Evolutionary conservation across 2,113 vertebrate genomes (phyloP), one percentile per base, ranked within the genome.

Genomic region (Daubentonia madagascariensis): DNA sequence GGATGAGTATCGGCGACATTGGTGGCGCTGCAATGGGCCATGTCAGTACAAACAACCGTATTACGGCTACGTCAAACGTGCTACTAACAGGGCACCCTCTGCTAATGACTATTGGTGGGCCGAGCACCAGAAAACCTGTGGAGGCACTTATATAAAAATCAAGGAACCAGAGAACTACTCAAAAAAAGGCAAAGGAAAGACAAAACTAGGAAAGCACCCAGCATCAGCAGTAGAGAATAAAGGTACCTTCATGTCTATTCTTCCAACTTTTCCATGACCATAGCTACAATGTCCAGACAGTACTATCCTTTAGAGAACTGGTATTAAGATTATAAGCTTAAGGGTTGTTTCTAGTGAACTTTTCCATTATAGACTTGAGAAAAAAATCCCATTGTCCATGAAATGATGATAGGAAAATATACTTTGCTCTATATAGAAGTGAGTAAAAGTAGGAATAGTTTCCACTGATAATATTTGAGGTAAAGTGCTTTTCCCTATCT

Each of bases 21-120:
- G 99, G 99, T 99, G 99, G 99, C 99, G 99, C 1, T 99, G 99
- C 96, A 85, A 98, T 0, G 99, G 99, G 5, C 99, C 99, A 0
- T 99, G 99, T 95, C 99, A 98, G 85, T 97, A 79, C 25, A 99
- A 98, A 35, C 98, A 92, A 1, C 99, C 99, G 0, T 99, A 99
- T 83, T 99, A 99, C 0, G 99, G 99, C 3, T 99, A 99, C 0
- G 99, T 99, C 92, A 99, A 99, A 87, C 99, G 99, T 4, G 98
- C 99, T 0, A 99, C 99, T 98, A 99, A 99, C 97, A 98, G 99
- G 85, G 99, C 99, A 0, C 99, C 99, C 0, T 99, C 99, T 4
- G 97, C 98, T 30, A 98, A 98, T 40, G 99, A 99, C 98, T 99
- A 98, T 0, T 99, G 99, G 99, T 99, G 99, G 99, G 98, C 89